Evolutionary conservation across 2,113 vertebrate genomes (phyloP).

Genomic region (Sapayoa aenigma): DNA sequence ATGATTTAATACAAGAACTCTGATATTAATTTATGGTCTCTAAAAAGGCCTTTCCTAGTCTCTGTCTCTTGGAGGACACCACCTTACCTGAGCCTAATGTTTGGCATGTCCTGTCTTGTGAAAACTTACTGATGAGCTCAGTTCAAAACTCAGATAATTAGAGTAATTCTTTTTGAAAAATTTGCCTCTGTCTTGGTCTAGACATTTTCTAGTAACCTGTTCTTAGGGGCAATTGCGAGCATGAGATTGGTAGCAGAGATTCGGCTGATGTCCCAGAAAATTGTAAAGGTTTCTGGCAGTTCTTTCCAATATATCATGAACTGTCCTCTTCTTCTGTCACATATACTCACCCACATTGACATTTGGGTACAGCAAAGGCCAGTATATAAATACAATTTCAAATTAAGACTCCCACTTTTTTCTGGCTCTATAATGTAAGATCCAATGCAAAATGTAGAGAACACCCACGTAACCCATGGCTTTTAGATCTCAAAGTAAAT

Average conservation of each 20-base stretch:
- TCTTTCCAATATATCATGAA: not conserved
- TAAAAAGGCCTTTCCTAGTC: not conserved
- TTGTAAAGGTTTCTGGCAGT: not conserved
- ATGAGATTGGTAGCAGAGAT: not conserved
- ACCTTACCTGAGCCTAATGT: not conserved
- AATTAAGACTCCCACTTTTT: constrained; percentile 1
- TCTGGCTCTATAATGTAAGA: constrained; percentile 44
- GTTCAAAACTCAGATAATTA: not conserved
- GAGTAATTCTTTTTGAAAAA: not conserved
- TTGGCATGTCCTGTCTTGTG: not conserved
- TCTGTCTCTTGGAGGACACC: not conserved
- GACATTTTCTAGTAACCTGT: not conserved
- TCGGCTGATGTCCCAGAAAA: not conserved
- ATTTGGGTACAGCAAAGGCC: not conserved
- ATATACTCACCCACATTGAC: not conserved
- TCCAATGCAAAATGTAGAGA: constrained; percentile 56
- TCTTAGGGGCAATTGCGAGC: not conserved
- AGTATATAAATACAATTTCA: constrained; percentile 7
- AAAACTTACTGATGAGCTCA: not conserved
- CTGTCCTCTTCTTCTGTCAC: not conserved
- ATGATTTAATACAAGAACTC: not conserved
- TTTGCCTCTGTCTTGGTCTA: not conserved
- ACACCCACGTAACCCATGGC: constrained; percentile 45
- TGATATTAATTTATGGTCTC: not conserved
- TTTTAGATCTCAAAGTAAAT: constrained; percentile 69